phyloP scores from a whole-genome alignment of 2,113 vertebrate genomes.

The Ophiodon elongatus region DNA sequence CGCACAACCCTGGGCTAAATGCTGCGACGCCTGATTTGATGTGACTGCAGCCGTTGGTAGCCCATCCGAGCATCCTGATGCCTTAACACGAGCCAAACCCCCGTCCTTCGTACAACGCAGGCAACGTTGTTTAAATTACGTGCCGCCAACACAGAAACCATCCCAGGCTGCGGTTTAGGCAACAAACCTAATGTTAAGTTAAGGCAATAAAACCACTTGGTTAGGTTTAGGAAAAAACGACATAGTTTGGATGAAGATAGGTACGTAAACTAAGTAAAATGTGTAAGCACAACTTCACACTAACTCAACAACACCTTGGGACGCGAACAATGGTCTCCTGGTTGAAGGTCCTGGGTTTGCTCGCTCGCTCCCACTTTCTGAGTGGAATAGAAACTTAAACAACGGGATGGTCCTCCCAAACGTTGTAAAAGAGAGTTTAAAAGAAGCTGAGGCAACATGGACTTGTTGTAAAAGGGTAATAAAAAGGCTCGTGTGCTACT shows the following conservation, averaged over 20 bases:
- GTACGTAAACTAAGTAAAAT: background rate
- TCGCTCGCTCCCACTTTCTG: background rate
- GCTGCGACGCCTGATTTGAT: too few species aligned
- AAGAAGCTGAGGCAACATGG: background rate
- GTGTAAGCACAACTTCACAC: background rate
- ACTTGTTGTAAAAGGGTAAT: background rate
- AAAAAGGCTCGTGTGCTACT: background rate
- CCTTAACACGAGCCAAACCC: too few species aligned
- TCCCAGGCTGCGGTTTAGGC: too few species aligned
- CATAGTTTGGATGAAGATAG: background rate
- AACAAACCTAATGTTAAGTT: too few species aligned
- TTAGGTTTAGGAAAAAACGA: too few species aligned
- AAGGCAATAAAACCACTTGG: too few species aligned
- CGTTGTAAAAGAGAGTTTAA: background rate
- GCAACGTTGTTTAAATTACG: too few species aligned
- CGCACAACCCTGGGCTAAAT: too few species aligned
- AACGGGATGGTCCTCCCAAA: too few species aligned
- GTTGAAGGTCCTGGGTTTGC: background rate
- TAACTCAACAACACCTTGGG: background rate
- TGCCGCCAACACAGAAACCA: too few species aligned
- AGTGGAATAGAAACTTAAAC: background rate
- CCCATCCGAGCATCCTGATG: background rate
- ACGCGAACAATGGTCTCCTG: background rate
- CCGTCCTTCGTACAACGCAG: too few species aligned
- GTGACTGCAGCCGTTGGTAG: background rate